Evolutionary conservation across 2,797 vertebrate species (phyloP).

Genomic region (Sus cebifrons): DNA sequence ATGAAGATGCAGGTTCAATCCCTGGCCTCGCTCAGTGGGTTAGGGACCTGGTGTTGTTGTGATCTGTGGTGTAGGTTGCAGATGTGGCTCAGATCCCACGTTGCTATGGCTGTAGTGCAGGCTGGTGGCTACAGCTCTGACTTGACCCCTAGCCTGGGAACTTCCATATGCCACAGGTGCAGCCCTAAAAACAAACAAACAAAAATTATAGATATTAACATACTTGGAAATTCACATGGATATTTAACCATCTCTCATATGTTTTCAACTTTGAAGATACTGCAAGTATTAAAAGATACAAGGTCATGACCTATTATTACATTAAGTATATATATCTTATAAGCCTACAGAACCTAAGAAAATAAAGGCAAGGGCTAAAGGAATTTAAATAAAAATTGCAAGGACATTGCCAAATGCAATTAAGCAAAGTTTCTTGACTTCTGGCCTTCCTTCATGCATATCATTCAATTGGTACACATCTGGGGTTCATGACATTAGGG

Average conservation of each 20-base stretch:
- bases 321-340: background rate
- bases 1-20: no score
- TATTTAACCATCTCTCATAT: background rate
- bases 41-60: no score
- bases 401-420: background rate
- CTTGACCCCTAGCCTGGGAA: no score
- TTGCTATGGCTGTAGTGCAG: no score
- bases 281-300: background rate
- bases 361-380: background rate
- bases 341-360: background rate
- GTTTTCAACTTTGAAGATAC: conserved; percentile 10
- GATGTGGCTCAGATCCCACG: no score
- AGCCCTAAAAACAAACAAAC: no score
- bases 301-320: background rate
- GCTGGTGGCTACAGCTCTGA: no score
- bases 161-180: no score
- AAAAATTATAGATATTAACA: background rate
- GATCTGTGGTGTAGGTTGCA: no score
- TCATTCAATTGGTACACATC: background rate
- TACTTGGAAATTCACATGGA: background rate
- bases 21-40: no score
- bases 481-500: background rate
- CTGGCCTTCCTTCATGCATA: background rate
- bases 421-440: background rate
- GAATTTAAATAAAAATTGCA: conserved; percentile 3